Base-by-base conservation (phyloP, 2,888 invertebrate species). In the Neocrepidodera transversa region DNA sequence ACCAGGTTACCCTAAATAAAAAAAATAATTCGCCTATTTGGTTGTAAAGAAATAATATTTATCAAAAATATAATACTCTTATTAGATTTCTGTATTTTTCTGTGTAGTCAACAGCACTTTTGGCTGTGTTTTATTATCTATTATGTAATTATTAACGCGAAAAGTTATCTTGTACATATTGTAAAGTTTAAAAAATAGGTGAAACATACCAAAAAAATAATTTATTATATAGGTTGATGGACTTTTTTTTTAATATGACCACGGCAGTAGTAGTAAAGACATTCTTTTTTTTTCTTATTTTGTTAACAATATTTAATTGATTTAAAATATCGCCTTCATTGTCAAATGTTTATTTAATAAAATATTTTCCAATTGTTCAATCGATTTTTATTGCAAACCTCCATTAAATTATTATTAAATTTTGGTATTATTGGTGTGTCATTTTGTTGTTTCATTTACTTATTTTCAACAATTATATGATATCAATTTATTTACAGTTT, bases 61-160 rank as follows among this genome's bases (percentile, higher is more conserved):
- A 47, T 13, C 40, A 45, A 56, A 56, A 61, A 28, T 7, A 57
- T 60, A 63, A 64, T 60, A 54, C 65, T 69, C 67, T 38, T 70
- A 71, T 45, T 65, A 56, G 60, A 66, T 66, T 66, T 74, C 71
- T 74, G 73, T 75, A 72, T 75, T 65, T 62, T 58, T 69, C 63
- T 73, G 72, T 73, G 75, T 75, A 76, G 75, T 76, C 71, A 71
- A 75, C 78, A 77, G 77, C 77, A 72, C 71, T 73, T 70, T 72
- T 68, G 77, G 77, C 78, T 78, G 78, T 78, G 78, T 75, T 73
- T 71, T 69, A 69, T 71, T 69, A 66, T 68, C 70, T 68, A 63
- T 68, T 69, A 65, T 62, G 60, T 68, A 65, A 67, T 68, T 56
- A 60, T 68, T 57, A 60, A 60, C 58, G 53, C 55, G 43, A 50